Conservation (phyloP, 1,140 invertebrate species). For the Tachypleus tridentatus region DNA sequence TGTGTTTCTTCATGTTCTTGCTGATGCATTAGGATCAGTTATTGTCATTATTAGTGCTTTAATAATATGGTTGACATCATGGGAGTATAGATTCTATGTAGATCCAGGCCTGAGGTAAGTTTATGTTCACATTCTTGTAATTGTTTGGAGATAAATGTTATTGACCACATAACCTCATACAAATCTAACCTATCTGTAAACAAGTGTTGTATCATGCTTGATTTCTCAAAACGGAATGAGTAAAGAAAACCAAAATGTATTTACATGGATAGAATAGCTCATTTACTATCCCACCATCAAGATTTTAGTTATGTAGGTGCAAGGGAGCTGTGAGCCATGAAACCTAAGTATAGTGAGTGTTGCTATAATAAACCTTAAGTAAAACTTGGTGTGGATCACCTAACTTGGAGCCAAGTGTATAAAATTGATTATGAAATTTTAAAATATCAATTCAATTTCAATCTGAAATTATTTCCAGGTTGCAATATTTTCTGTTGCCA, state of each 20-base stretch:
- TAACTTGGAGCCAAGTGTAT: too few species aligned
- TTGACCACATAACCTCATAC: not conserved
- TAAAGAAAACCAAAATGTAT: not conserved
- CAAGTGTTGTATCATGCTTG: not conserved
- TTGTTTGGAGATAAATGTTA: not conserved
- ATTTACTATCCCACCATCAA: not conserved
- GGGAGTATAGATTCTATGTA: constrained; percentile 65
- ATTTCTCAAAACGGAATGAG: not conserved
- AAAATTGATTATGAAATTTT: too few species aligned
- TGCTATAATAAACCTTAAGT: too few species aligned
- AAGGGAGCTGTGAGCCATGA: too few species aligned
- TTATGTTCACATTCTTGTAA: not conserved
- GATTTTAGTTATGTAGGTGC: too few species aligned
- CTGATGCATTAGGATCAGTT: constrained; percentile 87
- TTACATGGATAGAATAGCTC: not conserved
- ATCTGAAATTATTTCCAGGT: too few species aligned
- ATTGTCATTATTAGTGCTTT: constrained; percentile 88
- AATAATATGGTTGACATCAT: constrained; percentile 75
- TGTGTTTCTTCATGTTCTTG: constrained; percentile 93
- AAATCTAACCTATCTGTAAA: not conserved
- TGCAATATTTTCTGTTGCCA: too few species aligned
- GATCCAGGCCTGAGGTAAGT: constrained; percentile 67
- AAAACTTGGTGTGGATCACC: too few species aligned
- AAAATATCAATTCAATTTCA: too few species aligned
- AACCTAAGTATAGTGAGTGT: too few species aligned